phyloP scores from a whole-genome alignment of 1,140 invertebrate genomes.

The Probaryconus sp. region DNA sequence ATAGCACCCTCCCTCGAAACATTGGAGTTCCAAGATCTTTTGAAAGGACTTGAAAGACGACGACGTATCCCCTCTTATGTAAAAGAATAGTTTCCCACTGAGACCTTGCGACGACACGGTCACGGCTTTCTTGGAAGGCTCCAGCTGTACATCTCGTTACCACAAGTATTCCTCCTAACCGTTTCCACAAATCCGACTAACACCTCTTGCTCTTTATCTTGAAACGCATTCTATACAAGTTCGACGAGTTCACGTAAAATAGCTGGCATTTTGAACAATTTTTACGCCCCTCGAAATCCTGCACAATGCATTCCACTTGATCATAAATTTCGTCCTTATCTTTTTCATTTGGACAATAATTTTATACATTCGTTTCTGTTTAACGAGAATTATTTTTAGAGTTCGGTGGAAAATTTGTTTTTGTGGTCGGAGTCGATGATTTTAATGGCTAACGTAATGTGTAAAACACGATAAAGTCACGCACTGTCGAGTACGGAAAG shows the following conservation, averaged over 20 bases:
- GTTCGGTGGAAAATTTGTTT: too few species aligned
- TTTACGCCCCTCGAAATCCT: constrained; percentile 12
- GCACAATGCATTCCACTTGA: too few species aligned
- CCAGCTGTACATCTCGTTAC: constrained; percentile 30
- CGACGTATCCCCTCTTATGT: constrained; percentile 13
- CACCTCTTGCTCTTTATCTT: constrained; percentile 17
- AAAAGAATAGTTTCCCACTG: constrained; percentile 45
- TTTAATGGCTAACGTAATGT: too few species aligned
- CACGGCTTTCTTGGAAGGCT: constrained; percentile 33
- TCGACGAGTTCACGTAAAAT: constrained; percentile 20
- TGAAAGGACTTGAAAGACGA: constrained; percentile 34
- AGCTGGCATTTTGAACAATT: constrained; percentile 24
- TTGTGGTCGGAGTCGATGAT: too few species aligned
- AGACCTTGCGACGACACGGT: constrained; percentile 44
- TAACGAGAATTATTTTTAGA: too few species aligned
- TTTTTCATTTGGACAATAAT: too few species aligned
- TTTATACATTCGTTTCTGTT: too few species aligned
- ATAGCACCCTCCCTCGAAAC: constrained; percentile 11
- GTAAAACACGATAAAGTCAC: too few species aligned
- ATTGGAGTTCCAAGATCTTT: constrained; percentile 28
- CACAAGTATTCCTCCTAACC: constrained; percentile 19
- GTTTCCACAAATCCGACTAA: constrained; percentile 31
- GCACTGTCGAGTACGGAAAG: too few species aligned
- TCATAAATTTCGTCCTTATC: too few species aligned
- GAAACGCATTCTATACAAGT: constrained; percentile 8